phyloP scores from a whole-genome alignment of 2,113 vertebrate genomes.

The Labrus mixtus region DNA sequence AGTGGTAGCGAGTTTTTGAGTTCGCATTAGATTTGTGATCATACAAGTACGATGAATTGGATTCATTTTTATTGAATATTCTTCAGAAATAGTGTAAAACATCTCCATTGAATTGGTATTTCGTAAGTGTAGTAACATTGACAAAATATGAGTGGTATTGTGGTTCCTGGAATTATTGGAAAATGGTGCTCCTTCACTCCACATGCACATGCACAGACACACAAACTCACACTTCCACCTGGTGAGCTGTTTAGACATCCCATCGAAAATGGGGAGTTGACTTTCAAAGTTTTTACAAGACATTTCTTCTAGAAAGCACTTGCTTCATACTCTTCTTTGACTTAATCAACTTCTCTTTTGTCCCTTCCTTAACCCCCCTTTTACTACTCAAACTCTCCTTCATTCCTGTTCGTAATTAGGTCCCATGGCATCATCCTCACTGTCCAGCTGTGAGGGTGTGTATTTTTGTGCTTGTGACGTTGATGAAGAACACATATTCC shows the following conservation, averaged over 20 bases:
- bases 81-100: too few species aligned
- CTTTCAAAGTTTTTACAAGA: slow-evolving; percentile 12
- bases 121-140: too few species aligned
- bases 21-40: too few species aligned
- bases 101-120: too few species aligned
- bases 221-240: neutral
- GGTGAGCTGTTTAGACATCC: neutral
- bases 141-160: too few species aligned
- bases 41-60: too few species aligned
- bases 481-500: slow-evolving; percentile 43
- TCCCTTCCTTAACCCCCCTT: slow-evolving; percentile 45
- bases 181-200: too few species aligned
- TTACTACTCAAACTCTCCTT: slow-evolving; percentile 41
- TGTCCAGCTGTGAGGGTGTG: slow-evolving; percentile 58
- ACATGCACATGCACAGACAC: too few species aligned
- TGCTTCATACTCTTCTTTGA: slow-evolving; percentile 44
- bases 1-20: too few species aligned
- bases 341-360: slow-evolving; percentile 24
- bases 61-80: too few species aligned
- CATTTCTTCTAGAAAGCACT: slow-evolving; percentile 12
- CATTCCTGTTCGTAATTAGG: slow-evolving; percentile 65
- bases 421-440: slow-evolving; percentile 62
- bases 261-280: neutral
- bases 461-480: slow-evolving; percentile 44
- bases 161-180: too few species aligned